A percentile compares a stretch with the other conserved stretches of the same genome.
Conservation (phyloP, 2,113 vertebrate species). For the Ceyx melanurus region DNA sequence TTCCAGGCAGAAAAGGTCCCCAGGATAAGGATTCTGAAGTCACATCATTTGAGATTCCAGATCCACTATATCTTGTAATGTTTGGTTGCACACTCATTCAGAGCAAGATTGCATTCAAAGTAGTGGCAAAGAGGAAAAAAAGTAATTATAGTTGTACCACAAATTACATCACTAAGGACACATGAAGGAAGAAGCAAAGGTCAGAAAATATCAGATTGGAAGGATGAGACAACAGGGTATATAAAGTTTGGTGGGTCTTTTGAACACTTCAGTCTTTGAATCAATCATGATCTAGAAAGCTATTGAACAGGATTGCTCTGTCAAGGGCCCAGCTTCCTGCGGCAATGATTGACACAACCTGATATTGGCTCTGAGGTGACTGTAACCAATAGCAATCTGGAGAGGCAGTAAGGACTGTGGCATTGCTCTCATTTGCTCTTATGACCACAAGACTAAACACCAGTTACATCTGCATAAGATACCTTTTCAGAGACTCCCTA, state of each 20-base stretch:
- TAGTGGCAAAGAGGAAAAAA: neutral
- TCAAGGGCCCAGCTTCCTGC: conserved; percentile 17
- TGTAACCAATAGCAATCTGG: neutral
- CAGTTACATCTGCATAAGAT: neutral
- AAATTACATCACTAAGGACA: neutral
- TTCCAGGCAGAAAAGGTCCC: neutral
- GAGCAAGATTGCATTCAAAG: conserved; percentile 2
- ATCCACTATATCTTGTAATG: neutral
- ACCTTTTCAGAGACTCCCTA: neutral
- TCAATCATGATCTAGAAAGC: neutral
- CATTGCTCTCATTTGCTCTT: neutral
- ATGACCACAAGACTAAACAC: neutral
- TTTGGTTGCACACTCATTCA: neutral
- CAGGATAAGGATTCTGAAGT: neutral
- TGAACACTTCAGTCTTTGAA: neutral
- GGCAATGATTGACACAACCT: neutral
- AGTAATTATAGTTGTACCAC: neutral
- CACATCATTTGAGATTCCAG: neutral
- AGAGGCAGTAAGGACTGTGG: neutral
- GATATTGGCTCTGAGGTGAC: neutral
- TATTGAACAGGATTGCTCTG: neutral
- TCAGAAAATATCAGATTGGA: neutral
- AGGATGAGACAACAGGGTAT: neutral
- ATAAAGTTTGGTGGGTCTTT: neutral
- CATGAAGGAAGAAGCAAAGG: neutral